These are phyloP conservation scores for Helarctos malayanus DNA, from an alignment of 2,797 vertebrate genomes.

Conservation along the genomic window DNA sequence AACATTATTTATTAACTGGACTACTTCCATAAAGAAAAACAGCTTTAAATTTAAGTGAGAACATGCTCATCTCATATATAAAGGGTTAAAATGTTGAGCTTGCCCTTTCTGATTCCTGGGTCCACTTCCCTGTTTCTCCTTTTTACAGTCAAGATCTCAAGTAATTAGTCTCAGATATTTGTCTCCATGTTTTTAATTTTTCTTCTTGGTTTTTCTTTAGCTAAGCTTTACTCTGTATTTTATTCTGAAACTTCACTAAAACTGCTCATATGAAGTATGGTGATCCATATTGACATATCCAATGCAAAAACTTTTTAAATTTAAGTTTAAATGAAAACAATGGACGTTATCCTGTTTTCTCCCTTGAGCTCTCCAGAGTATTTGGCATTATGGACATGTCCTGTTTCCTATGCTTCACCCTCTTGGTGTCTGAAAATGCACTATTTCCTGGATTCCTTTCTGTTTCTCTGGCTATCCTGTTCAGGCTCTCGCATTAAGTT, in stretches of 20 bases:
- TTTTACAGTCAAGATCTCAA: background rate
- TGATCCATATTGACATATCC: background rate
- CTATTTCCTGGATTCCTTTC: background rate
- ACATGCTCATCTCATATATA: background rate
- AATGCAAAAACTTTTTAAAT: background rate
- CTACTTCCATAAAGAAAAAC: background rate
- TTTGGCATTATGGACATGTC: background rate
- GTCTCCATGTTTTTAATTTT: background rate
- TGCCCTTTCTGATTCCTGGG: background rate
- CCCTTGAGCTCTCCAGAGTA: background rate
- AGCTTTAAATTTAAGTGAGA: constrained; percentile 6
- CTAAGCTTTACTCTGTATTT: background rate
- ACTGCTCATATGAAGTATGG: background rate
- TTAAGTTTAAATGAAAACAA: background rate
- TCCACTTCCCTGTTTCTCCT: background rate
- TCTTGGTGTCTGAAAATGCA: background rate
- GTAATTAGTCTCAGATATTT: background rate
- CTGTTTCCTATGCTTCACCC: background rate
- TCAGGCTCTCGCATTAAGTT: background rate
- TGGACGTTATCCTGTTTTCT: background rate
- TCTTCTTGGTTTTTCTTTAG: background rate
- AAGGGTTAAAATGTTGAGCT: background rate
- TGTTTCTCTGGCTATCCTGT: background rate
- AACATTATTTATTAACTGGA: background rate
- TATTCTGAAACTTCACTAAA: background rate